These are phyloP conservation scores for Melanerpes aurifrons DNA, from an alignment of 2,113 vertebrate species.

Conservation along the genomic window DNA sequence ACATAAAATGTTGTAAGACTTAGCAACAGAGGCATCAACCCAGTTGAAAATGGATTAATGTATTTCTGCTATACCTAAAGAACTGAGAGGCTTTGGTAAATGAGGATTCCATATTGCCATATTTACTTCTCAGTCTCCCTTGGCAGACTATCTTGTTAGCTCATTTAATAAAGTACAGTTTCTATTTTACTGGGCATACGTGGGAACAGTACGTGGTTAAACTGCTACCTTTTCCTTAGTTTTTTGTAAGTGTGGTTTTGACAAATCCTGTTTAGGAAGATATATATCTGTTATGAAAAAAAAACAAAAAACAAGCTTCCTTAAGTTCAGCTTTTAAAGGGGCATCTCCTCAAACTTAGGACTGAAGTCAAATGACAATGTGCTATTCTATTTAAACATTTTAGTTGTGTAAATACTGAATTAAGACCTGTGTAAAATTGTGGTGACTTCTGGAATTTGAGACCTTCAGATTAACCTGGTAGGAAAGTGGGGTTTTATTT, in stretches of 20 bases:
- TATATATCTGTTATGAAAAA: background rate
- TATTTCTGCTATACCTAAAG: background rate
- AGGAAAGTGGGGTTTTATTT: background rate
- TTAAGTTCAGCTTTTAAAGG: background rate
- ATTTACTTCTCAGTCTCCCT: background rate
- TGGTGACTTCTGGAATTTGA: background rate
- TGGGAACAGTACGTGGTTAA: background rate
- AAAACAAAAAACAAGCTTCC: background rate
- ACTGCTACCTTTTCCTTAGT: background rate
- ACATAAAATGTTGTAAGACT: background rate
- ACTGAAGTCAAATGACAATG: background rate
- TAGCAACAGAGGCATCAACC: background rate
- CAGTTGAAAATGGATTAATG: background rate
- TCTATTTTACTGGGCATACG: background rate
- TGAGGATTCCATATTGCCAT: background rate
- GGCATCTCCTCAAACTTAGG: background rate
- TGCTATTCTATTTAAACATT: background rate
- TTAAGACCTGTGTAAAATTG: background rate
- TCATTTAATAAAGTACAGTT: background rate
- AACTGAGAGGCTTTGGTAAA: background rate
- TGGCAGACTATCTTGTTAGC: background rate
- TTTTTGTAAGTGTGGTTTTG: background rate
- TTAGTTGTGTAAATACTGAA: background rate
- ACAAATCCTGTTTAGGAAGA: background rate
- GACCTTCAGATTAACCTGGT: background rate